Evolutionary conservation across 2,113 vertebrate species (phyloP).

Genomic region (Dermatemys mawii): DNA sequence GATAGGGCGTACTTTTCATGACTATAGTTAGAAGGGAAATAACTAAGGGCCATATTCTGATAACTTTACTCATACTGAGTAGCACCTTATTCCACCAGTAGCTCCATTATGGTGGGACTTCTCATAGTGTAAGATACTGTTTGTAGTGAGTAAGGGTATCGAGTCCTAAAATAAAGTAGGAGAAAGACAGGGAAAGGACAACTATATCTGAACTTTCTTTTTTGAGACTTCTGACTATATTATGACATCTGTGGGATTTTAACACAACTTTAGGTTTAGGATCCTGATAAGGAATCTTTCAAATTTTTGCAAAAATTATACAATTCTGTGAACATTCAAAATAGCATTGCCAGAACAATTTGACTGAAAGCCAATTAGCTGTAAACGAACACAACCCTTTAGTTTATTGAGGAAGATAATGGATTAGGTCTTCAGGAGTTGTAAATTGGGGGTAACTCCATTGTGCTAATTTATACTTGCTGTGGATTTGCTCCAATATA

Average conservation of each 20-base stretch:
- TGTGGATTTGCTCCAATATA: background rate
- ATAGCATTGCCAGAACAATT: background rate
- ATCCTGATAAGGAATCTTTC: background rate
- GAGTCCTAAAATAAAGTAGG: background rate
- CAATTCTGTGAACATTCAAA: background rate
- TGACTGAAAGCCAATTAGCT: background rate
- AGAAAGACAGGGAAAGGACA: background rate
- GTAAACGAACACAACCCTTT: background rate
- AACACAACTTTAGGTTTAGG: background rate
- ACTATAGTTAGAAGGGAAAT: background rate
- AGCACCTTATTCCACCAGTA: background rate
- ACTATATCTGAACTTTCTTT: background rate
- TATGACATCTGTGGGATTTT: background rate
- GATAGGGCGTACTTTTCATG: background rate
- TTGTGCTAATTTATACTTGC: background rate
- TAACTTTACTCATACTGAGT: background rate
- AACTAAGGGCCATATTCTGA: background rate
- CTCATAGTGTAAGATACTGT: accelerated
- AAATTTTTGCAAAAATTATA: background rate
- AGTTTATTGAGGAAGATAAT: background rate
- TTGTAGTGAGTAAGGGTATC: background rate
- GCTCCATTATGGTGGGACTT: background rate
- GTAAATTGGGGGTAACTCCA: background rate
- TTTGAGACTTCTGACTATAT: background rate
- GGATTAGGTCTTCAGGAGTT: background rate